Evolutionary conservation across 2,797 vertebrate genomes (phyloP).

Genomic region (Buphagus erythrorhynchus): DNA sequence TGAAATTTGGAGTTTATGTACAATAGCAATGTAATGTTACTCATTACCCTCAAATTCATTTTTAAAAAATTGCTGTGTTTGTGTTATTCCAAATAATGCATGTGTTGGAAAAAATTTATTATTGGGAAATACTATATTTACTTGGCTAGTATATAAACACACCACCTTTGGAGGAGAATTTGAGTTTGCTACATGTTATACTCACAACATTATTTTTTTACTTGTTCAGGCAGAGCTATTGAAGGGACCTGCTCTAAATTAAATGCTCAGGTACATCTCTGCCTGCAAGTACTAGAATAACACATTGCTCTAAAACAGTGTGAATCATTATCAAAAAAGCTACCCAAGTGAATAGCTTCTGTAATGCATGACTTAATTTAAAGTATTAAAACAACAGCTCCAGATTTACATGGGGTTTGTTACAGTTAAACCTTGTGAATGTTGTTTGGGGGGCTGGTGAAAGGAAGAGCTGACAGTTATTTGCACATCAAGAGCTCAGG

Average conservation of each 20-base stretch:
- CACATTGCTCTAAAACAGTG: neutral
- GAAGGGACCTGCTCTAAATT: neutral
- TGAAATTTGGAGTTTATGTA: neutral
- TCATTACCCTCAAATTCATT: neutral
- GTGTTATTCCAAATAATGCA: neutral
- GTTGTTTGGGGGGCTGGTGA: neutral
- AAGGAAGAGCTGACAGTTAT: neutral
- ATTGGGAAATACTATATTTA: neutral
- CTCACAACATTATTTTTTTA: neutral
- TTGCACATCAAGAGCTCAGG: neutral
- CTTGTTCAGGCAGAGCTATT: neutral
- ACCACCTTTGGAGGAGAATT: neutral
- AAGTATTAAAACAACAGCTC: neutral
- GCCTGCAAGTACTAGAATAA: neutral
- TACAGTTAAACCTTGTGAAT: neutral
- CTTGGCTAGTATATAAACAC: neutral
- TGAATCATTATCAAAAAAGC: neutral
- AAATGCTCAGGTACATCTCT: neutral
- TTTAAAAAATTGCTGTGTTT: neutral
- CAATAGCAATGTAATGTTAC: fast-evolving
- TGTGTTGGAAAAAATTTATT: neutral
- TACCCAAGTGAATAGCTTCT: neutral
- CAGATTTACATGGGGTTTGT: fast-evolving
- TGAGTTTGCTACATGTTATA: neutral
- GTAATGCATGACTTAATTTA: neutral